A percentile compares a stretch with the other conserved stretches of the same genome.
These are phyloP conservation scores for Rhea pennata DNA, from an alignment of 2,113 vertebrate species.

Conservation along the genomic window DNA sequence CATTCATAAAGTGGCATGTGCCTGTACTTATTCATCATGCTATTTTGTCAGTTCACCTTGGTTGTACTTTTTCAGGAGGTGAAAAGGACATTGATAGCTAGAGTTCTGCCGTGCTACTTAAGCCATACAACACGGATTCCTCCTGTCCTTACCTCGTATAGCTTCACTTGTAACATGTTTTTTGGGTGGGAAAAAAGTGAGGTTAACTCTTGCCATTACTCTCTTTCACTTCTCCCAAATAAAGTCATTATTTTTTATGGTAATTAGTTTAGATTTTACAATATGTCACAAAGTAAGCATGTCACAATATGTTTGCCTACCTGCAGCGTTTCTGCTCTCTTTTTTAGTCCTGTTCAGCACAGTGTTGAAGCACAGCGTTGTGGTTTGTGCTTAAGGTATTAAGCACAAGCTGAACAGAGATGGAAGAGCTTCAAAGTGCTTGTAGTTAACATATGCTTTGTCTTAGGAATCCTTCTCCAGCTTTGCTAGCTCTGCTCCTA, in stretches of 20 bases:
- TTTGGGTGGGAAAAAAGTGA: too few relatives aligned
- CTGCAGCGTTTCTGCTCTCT: neutral
- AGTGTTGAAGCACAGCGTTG: neutral
- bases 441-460: neutral
- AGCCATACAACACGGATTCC: neutral
- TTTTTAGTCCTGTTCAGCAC: neutral
- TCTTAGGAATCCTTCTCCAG: neutral
- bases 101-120: neutral
- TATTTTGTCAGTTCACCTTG: neutral
- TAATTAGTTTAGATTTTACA: neutral
- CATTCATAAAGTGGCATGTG: accelerated
- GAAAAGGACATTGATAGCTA: neutral
- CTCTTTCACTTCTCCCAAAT: neutral
- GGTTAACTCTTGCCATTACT: neutral
- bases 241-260: neutral
- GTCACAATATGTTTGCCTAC: neutral
- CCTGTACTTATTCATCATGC: accelerated
- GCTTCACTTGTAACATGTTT: neutral
- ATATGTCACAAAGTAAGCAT: neutral
- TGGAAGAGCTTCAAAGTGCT: neutral
- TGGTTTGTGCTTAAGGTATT: neutral
- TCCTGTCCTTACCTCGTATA: neutral
- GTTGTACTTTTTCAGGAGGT: neutral
- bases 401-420: neutral
- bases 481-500: neutral